Evolutionary conservation across 2,113 vertebrate genomes (phyloP), one percentile per base, ranked within the genome.

Genomic region (Asarcornis scutulata): DNA sequence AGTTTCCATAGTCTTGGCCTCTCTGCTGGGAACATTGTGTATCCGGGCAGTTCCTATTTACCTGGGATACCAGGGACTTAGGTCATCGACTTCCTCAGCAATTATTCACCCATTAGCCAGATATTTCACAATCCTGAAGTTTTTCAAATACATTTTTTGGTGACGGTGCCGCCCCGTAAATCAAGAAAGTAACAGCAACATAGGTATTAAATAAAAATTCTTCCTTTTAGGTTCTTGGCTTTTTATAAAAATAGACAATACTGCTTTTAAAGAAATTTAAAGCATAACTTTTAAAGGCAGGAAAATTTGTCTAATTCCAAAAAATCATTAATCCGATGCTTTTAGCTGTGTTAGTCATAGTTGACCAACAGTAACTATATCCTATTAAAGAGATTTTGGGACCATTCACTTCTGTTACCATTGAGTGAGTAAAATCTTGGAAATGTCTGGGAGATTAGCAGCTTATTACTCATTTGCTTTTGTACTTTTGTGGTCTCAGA

Each of bases 31-130:
- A 96, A 96, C 93, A 88, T 93, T 96, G 64, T 76, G 95, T 91
- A 3, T 22, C 93, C 80, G 88, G 94, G 91, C 89, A 86, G 93
- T 63, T 96, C 95, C 93, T 93, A 42, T 93, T 92, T 95, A 96
- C 93, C 95, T 96, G 94, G 59, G 92, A 81, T 55, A 31, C 31
- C 73, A 76, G 69, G 13, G 74, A 13, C 53, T 63, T 23, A 6
- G 53, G 46, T 90, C 89, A 83, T 13, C 8, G 6, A 46, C 20
- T 84, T 81, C 11, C 86, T 92, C 3, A 5, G 40, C 73, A 75
- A 11, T 91, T 94, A 77, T 5, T 92, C 64, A 12, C 79, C 83
- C 58, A 1, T 94, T 86, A 96, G 32, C 34, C 72, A 84, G 86
- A 84, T 34, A 56, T 15, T 75, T 84, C 36, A 75, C 86, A 92